These are phyloP conservation scores for Xestia sexstrigata DNA, from an alignment of 2,888 invertebrate species.

Conservation along the genomic window DNA sequence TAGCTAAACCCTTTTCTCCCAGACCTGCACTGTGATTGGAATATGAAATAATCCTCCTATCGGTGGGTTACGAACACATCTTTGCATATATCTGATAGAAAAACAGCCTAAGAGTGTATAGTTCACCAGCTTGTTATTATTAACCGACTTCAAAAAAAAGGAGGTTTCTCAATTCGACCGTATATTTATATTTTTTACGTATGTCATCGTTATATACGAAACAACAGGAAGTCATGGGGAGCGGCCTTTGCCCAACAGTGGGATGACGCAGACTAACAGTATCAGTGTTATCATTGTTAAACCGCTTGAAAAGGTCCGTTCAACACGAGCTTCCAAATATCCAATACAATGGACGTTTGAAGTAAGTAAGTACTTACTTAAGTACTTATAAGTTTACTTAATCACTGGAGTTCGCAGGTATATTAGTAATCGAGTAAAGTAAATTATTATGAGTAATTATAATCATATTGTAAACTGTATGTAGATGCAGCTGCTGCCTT, in stretches of 20 bases:
- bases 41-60: not conserved
- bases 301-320: conserved; percentile 9
- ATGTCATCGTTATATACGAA: not conserved
- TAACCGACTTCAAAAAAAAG: too few species aligned
- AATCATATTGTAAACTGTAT: not conserved
- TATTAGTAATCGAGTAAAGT: conserved; percentile 9
- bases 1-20: not conserved
- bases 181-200: not conserved
- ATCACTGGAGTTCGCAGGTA: not conserved
- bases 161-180: too few species aligned
- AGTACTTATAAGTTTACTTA: not conserved
- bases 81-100: not conserved
- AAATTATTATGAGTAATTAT: conserved; percentile 17
- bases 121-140: too few species aligned
- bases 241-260: not conserved
- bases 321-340: conserved; percentile 20
- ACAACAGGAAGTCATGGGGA: not conserved
- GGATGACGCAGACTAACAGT: not conserved
- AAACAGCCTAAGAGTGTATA: not conserved
- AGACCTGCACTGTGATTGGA: not conserved
- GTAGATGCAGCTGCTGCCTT: not conserved
- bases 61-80: not conserved
- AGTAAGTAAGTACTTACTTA: not conserved
- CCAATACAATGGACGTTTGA: conserved; percentile 5
- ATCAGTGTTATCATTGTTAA: not conserved